A percentile compares a stretch with the other conserved stretches of the same genome.
Conservation (phyloP, 2,797 vertebrate species). For the Xenops minutus region DNA sequence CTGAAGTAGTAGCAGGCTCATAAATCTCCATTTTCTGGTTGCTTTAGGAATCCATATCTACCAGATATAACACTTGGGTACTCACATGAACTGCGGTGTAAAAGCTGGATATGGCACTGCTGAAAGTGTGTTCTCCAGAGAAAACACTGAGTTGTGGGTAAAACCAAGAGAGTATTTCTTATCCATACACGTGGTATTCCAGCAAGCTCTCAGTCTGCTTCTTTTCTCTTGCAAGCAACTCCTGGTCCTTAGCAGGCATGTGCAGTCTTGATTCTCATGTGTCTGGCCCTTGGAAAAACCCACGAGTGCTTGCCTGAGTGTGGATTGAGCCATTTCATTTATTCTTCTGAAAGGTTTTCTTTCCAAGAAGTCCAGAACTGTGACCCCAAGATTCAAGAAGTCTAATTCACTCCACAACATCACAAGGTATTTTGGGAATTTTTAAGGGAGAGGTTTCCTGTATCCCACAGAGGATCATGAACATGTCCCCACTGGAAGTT, state of each 20-base stretch:
- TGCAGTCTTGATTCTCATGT: not conserved
- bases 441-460: not conserved
- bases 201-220: not conserved
- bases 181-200: accelerated
- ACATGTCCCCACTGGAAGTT: not conserved
- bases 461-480: not conserved
- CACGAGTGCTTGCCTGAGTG: not conserved
- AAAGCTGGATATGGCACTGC: not conserved
- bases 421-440: not conserved
- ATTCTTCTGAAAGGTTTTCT: not conserved
- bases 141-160: not conserved
- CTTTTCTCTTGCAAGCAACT: not conserved
- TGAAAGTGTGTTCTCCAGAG: not conserved
- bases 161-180: not conserved
- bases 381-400: not conserved
- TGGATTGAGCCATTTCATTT: not conserved
- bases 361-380: not conserved
- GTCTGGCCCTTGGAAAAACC: not conserved
- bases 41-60: not conserved
- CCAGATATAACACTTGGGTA: not conserved
- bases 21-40: not conserved
- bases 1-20: not conserved
- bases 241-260: not conserved
- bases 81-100: not conserved
- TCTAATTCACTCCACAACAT: not conserved